Base-by-base conservation (phyloP, 2,113 vertebrate genomes). In the Vulpes vulpes region DNA sequence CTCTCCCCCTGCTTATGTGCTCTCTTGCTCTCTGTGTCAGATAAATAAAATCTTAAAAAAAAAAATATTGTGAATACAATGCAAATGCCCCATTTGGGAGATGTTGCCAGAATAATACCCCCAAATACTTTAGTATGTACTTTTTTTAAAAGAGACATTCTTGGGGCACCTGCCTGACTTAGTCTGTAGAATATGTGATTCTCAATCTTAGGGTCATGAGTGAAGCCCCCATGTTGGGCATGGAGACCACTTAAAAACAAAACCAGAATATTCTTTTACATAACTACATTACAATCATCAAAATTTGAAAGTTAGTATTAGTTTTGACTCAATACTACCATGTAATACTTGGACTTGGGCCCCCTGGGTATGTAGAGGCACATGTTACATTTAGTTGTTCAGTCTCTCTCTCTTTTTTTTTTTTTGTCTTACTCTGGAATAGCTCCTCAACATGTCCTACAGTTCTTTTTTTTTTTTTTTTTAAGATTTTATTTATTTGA, bases 81-180 rank as follows among this genome's bases (percentile, higher is more conserved):
- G 87, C 76, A 95, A 91, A 51, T 87, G 22, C 60, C 67, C 30
- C n/a, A 49, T 94, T 89, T 91, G 82, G 57, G 51, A 80, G 38
- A 65, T 79, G 15, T 65, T 89, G 32, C 67, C 51, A 79, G 86
- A 93, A 65, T 95, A 93, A 73, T 91, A 91, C 2, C 43, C 12
- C 27, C 15, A 71, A 91, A 79, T 23, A 91, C 27, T 82, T 92
- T 32, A 51, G 32, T 53, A 11, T 59, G 3, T 81, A 38, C 85
- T 81, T 89, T 84, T 76, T 51, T 67, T 32, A 30, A 76, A 49
- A 43, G 43, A 76, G 27, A 30, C 15, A 51, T 12, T 53, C 15
- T 67, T 93, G 67, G 16, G 32, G 32, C 16, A 4, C 67, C 67
- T 69, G 32, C 67, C 67, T 69, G 8, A 17, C 67, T 69, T 17